Evolutionary conservation across 2,888 invertebrate species (phyloP), one percentile per base, ranked within the genome.

Genomic region (Parnassius glacialis): DNA sequence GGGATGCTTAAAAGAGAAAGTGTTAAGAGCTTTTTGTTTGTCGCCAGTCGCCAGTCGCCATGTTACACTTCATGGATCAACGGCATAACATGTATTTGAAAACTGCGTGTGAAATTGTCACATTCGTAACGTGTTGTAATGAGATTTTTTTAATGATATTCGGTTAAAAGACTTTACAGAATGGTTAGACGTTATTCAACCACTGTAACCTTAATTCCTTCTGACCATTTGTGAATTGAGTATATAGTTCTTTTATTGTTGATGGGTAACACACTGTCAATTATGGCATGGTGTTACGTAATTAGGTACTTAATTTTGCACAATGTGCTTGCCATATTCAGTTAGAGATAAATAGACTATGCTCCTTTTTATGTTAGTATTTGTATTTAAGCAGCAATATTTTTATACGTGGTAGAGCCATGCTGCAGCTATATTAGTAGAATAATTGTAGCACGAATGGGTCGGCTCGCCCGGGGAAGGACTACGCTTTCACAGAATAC

Each of bases 1-100:
- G 64, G 67, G 68, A 69, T 72, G 64, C 66, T 67, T 62, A 57
- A 56, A 48, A 69, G 76, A 68, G 78, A 79, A 79, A 78, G 78
- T 75, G 71, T 71, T 67, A 67, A 62, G 60, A 64, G 65, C 69
- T 68, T 71, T 68, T 73, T 73, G 70, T 73, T 70, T 72, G 34
- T 34, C 34, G 5, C 34, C 34, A 34, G 34, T 34, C 34, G 5
- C 34, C 34, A 34, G 70, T 70, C 65, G 69, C 65, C 55, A 63
- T 70, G 71, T 68, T 67, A 69, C 73, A 70, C 69, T 69, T 68
- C 66, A 69, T 61, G 69, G 64, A 56, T 25, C 56, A 58, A 59
- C 44, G 52, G 59, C 61, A 47, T 52, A 59, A 60, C 53, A 52
- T 47, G 59, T 59, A 34, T 59, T 54, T 54, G 44, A 56, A 51